Evolutionary conservation across 1,140 invertebrate genomes (phyloP), one percentile per base, ranked within the genome.

Genomic region (Drosophila mayri): DNA sequence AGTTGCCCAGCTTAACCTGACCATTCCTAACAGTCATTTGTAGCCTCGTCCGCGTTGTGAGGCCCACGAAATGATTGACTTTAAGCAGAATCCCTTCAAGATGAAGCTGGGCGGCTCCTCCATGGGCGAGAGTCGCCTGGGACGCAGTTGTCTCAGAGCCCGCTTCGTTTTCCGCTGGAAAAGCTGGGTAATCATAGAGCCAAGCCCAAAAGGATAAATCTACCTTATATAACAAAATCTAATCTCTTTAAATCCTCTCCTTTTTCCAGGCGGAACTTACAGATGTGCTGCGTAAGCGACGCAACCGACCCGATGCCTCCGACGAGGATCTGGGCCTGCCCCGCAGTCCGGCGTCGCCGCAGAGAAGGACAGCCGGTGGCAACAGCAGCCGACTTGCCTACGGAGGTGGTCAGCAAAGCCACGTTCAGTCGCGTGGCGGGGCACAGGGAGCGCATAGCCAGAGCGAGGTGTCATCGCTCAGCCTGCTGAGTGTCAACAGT

Each of bases 71-170:
- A 92, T 92, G 81, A 79, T 92, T 61, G 91, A 92, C 72, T 92
- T 92, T 49, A 92, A 92, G 65, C 90, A 92, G 72, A 91, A 92
- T 81, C 90, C 90, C 10, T 92, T 92, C 38, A 92, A 92, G 72
- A 90, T 92, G 90, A 81, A 81, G 57, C 58, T 92, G 55, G 80
- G 72, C 40, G 84, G 91, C 32, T 63, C 80, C 4, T 72, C 71
- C 14, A 64, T 50, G 38, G 78, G 59, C 61, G 90, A 92, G 22
- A 90, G 85, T 68, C 81, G 88, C 9, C 71, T 83, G 12, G 79
- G 86, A 25, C 79, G 91, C 50, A 92, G 90, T 55, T 92, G 91
- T 28, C 61, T 92, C 32, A 77, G 86, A 14, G 91, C 91, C 4
- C 76, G 91, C 7, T 67, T 92, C n/a, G 90, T 92, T 20, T 92